Evolutionary conservation across 2,797 vertebrate species (phyloP).

Genomic region (Rhyacichthys aspro): DNA sequence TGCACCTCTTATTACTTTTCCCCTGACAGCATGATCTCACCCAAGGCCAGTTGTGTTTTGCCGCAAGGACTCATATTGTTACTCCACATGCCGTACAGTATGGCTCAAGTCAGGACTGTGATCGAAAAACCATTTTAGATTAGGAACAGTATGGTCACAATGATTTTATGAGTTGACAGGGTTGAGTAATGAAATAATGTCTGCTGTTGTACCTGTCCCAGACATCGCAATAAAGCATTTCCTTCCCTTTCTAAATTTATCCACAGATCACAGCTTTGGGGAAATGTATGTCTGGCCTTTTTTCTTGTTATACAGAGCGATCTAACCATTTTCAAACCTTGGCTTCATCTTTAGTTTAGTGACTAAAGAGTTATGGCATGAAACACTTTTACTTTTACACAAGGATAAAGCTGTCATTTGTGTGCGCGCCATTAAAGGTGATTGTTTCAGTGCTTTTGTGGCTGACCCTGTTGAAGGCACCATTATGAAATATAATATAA

Average conservation of each 20-base stretch:
- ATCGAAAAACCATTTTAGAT: slow-evolving; percentile 37
- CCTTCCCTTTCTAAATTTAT: slow-evolving; percentile 58
- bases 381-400: background rate
- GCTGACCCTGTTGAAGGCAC: slow-evolving; percentile 16
- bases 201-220: slow-evolving; percentile 41
- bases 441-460: slow-evolving; percentile 24
- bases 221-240: slow-evolving; percentile 55
- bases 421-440: slow-evolving; percentile 19
- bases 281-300: slow-evolving; percentile 21
- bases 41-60: slow-evolving; percentile 57
- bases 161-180: slow-evolving; percentile 16
- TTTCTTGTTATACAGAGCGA: slow-evolving; percentile 31
- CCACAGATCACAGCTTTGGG: slow-evolving; percentile 31
- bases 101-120: slow-evolving; percentile 28
- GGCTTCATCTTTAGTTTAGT: background rate
- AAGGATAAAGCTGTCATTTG: background rate
- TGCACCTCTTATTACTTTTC: slow-evolving; percentile 73
- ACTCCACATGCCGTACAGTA: slow-evolving; percentile 36
- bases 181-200: slow-evolving; percentile 29
- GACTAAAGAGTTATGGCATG: slow-evolving; percentile 14
- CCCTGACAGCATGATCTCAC: slow-evolving; percentile 77
- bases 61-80: slow-evolving; percentile 56
- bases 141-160: slow-evolving; percentile 9
- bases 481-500: slow-evolving; percentile 33
- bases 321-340: slow-evolving; percentile 17